Conservation (phyloP, 2,888 invertebrate genomes). For the Clepsis dumicolana region DNA sequence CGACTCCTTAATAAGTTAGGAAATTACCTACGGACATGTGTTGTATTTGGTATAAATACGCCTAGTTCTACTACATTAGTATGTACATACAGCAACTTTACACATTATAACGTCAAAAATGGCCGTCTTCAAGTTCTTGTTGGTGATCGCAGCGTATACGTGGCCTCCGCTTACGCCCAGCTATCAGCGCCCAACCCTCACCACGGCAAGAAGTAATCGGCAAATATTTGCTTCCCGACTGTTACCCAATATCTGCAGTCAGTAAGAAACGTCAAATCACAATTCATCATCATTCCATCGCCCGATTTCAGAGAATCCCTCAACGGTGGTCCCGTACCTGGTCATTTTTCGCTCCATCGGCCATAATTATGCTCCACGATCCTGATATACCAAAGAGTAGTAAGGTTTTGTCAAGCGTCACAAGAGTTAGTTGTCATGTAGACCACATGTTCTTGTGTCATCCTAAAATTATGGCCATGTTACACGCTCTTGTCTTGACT, state of each 20-base stretch:
- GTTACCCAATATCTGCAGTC: background rate
- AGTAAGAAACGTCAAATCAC: background rate
- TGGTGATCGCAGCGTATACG: background rate
- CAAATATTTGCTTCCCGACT: background rate
- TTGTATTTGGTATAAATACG: background rate
- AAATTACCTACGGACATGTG: no score
- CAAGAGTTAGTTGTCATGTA: no score
- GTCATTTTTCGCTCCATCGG: no score
- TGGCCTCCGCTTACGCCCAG: background rate
- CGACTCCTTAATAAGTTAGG: background rate
- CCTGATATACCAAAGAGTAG: no score
- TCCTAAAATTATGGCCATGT: no score
- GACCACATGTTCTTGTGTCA: no score
- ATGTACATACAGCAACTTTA: background rate
- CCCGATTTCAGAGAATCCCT: no score
- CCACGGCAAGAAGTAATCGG: background rate
- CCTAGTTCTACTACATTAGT: background rate
- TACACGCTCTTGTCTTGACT: no score
- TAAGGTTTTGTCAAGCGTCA: no score
- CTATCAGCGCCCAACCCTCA: no score
- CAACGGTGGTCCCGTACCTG: no score
- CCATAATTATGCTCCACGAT: no score
- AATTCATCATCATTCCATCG: background rate
- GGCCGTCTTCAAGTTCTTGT: background rate
- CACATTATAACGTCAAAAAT: background rate